Evolutionary conservation across 2,113 vertebrate genomes (phyloP).

Genomic region (Platysteira castanea): DNA sequence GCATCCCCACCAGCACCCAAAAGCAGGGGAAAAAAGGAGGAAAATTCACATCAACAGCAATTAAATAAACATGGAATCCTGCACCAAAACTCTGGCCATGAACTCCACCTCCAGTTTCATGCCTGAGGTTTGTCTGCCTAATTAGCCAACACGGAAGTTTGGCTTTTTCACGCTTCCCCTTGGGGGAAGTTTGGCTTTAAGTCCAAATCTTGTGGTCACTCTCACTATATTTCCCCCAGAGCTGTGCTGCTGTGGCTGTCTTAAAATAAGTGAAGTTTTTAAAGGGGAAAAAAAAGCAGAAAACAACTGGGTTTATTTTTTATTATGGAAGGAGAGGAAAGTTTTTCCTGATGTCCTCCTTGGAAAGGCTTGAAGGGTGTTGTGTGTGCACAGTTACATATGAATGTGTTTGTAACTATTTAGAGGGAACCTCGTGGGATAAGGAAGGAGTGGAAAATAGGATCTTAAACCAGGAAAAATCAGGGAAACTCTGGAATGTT

Average conservation of each 20-base stretch:
- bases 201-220: slow-evolving; percentile 20
- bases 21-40: neutral
- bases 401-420: neutral
- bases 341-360: neutral
- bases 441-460: neutral
- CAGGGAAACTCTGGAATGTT: neutral
- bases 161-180: neutral
- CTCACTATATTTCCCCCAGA: neutral
- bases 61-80: neutral
- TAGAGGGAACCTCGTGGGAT: neutral
- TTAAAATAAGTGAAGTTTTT: neutral
- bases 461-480: neutral
- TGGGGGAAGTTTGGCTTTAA: neutral
- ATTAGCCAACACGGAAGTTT: slow-evolving; percentile 5
- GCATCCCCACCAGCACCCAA: neutral
- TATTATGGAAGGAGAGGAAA: neutral
- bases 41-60: neutral
- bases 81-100: neutral
- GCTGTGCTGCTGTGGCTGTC: neutral
- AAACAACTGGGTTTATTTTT: neutral
- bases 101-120: neutral
- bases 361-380: neutral
- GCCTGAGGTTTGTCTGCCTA: slow-evolving; percentile 29
- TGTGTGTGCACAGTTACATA: neutral
- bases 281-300: neutral